Conservation (phyloP, 35 echinoderm and acorn worm genomes). For the Holothuria glaberrima region DNA sequence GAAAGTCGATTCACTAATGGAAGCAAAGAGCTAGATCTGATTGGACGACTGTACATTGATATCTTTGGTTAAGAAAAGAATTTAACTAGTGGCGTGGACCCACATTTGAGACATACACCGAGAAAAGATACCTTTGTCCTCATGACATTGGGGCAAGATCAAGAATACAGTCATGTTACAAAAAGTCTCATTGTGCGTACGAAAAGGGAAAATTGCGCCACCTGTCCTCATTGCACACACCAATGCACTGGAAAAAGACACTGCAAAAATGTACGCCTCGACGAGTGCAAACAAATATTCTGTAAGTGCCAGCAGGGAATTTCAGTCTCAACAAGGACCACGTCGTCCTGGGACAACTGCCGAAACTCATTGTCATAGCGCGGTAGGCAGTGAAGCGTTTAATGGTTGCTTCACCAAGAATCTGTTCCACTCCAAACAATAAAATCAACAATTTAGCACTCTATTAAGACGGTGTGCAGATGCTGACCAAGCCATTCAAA, state of each 20-base stretch:
- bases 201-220: slow-evolving; percentile 15
- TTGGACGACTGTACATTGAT: slow-evolving; percentile 69
- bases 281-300: slow-evolving; percentile 65
- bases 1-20: background rate
- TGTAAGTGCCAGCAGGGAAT: slow-evolving; percentile 70
- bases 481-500: too few relatives aligned
- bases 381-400: slow-evolving; percentile 63
- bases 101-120: slow-evolving; percentile 49
- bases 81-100: slow-evolving; percentile 53
- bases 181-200: slow-evolving; percentile 9
- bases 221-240: slow-evolving; percentile 19
- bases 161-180: slow-evolving; percentile 51
- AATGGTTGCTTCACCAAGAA: slow-evolving; percentile 64
- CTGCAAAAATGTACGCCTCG: slow-evolving; percentile 68
- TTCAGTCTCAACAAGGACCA: slow-evolving; percentile 59
- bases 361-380: slow-evolving; percentile 57
- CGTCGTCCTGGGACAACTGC: slow-evolving; percentile 72
- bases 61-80: slow-evolving; percentile 71
- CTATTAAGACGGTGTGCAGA: too few relatives aligned
- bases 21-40: slow-evolving; percentile 44
- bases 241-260: slow-evolving; percentile 60
- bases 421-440: background rate
- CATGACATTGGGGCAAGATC: slow-evolving; percentile 6
- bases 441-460: too few relatives aligned
- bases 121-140: slow-evolving; percentile 59